Evolutionary conservation across 2,888 invertebrate species (phyloP).

Genomic region (Drosophila fungiperda): DNA sequence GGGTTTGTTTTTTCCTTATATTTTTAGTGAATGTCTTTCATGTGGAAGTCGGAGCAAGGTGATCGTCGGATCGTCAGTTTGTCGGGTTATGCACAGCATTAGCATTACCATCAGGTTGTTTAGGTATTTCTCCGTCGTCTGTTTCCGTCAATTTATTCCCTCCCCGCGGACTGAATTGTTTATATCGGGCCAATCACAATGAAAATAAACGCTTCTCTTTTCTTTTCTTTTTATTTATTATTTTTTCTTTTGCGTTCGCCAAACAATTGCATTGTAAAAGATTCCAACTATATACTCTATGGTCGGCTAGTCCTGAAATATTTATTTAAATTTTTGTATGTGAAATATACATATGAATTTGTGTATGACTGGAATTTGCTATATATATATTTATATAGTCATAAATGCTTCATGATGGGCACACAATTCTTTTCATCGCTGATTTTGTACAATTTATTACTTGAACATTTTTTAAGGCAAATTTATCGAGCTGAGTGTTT

Average conservation of each 20-base stretch:
- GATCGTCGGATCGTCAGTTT: neutral
- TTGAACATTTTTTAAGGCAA: slow-evolving; percentile 55
- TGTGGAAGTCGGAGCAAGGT: slow-evolving; percentile 34
- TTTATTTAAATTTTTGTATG: slow-evolving; percentile 18
- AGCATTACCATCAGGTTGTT: slow-evolving; percentile 54
- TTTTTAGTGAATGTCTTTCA: slow-evolving; percentile 55
- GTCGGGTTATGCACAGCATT: slow-evolving; percentile 51
- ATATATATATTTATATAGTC: slow-evolving; percentile 5
- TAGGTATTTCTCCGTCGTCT: slow-evolving; percentile 49
- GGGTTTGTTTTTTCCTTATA: slow-evolving; percentile 25
- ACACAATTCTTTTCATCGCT: slow-evolving; percentile 34
- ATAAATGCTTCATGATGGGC: slow-evolving; percentile 6
- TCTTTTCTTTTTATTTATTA: slow-evolving; percentile 9
- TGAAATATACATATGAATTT: neutral
- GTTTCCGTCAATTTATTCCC: slow-evolving; percentile 72
- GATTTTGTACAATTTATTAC: slow-evolving; percentile 64
- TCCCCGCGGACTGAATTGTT: slow-evolving; percentile 57
- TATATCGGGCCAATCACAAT: slow-evolving; percentile 69
- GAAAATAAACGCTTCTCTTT: slow-evolving; percentile 65
- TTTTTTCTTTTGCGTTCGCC: slow-evolving; percentile 5
- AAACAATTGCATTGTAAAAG: slow-evolving; percentile 64
- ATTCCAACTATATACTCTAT: slow-evolving; percentile 15
- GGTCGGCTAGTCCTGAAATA: slow-evolving; percentile 16
- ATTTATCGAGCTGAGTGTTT: slow-evolving; percentile 32
- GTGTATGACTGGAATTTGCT: slow-evolving; percentile 7